Percentiles rank a stretch among this genome's conserved stretches.
Conservation (phyloP, 2,797 vertebrate species). For the Taeniopygia guttata region DNA sequence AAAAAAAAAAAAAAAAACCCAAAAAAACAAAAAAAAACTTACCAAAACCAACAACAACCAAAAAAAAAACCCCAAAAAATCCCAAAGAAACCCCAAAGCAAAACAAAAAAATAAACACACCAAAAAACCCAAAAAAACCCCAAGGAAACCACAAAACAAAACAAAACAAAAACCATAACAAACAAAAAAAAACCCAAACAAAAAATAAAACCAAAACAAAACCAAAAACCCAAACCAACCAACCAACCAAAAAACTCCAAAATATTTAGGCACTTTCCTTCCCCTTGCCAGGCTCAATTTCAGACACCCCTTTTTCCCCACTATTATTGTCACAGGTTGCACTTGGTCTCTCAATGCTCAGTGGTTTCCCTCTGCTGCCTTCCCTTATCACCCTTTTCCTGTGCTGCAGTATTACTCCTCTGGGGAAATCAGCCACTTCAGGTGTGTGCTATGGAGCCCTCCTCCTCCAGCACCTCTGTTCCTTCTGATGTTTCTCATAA, state of each 20-base stretch:
- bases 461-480: not conserved
- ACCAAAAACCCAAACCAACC: not conserved
- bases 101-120: no score
- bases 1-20: not conserved
- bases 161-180: not conserved
- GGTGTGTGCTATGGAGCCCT: not conserved
- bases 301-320: accelerated
- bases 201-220: no score
- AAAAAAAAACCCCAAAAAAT: not conserved
- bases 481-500: not conserved
- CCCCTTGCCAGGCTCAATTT: not conserved
- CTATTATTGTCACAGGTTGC: not conserved
- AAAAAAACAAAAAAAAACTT: not conserved
- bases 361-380: not conserved
- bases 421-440: not conserved
- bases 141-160: no score
- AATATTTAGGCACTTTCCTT: not conserved
- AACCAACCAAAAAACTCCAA: not conserved
- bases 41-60: not conserved
- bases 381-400: not conserved
- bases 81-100: not conserved
- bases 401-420: not conserved
- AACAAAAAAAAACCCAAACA: not conserved
- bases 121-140: not conserved
- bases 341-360: not conserved